phyloP scores from a whole-genome alignment of 2,888 invertebrate species.

The Spisula subtruncata region DNA sequence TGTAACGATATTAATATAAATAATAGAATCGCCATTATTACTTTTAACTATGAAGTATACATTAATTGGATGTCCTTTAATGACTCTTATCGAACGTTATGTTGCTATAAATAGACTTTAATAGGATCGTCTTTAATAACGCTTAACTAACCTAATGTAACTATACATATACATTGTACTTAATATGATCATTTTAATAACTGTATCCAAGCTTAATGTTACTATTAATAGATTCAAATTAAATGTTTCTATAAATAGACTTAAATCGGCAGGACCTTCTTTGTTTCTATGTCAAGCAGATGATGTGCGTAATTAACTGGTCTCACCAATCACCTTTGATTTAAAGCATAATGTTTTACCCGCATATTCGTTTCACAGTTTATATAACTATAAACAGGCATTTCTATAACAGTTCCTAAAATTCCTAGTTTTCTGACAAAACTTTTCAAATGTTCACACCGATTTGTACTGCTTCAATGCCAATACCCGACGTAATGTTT shows the following conservation, averaged over 20 bases:
- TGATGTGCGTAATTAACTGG: background rate
- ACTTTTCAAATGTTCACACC: background rate
- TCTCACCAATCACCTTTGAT: background rate
- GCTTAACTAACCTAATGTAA: too few species aligned
- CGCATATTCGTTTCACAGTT: background rate
- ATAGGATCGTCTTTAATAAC: too few species aligned
- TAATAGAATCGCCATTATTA: too few species aligned
- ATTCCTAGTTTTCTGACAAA: background rate
- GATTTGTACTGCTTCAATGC: background rate
- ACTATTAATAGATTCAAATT: too few species aligned
- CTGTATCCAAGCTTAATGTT: too few species aligned
- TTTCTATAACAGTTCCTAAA: background rate
- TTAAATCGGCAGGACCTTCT: background rate
- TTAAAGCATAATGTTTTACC: constrained; percentile 8
- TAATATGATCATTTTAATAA: too few species aligned
- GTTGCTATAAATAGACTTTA: too few species aligned
- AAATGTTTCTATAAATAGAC: background rate
- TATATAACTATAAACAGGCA: background rate
- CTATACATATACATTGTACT: too few species aligned
- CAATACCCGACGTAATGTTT: background rate
- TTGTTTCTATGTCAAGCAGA: background rate
- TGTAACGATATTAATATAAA: too few species aligned
- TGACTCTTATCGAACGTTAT: too few species aligned
- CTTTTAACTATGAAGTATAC: too few species aligned
- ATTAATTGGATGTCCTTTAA: background rate